These are phyloP conservation scores for Aethes cnicana DNA, from an alignment of 2,888 invertebrate species.

Conservation along the genomic window DNA sequence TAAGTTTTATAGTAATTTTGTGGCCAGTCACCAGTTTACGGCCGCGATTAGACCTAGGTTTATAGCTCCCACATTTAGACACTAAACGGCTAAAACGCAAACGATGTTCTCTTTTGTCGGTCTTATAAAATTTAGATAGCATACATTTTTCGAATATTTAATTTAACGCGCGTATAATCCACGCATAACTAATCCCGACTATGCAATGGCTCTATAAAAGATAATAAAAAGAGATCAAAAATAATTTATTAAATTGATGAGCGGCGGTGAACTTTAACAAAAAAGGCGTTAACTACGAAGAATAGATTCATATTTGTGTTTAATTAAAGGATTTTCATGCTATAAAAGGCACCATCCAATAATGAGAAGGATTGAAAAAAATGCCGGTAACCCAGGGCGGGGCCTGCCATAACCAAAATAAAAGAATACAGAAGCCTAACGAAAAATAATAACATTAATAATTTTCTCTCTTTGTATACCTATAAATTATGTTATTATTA, in stretches of 20 bases:
- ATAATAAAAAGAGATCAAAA: slow-evolving; percentile 51
- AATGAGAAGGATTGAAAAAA: slow-evolving; percentile 40
- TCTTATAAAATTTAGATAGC: slow-evolving; percentile 16
- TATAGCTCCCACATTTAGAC: slow-evolving; percentile 34
- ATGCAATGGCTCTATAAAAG: not conserved
- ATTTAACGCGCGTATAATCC: slow-evolving; percentile 1
- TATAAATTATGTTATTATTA: not conserved
- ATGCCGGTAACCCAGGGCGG: slow-evolving; percentile 36
- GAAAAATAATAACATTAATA: slow-evolving; percentile 35
- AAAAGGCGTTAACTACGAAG: slow-evolving; percentile 70
- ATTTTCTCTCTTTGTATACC: not conserved
- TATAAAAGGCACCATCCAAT: slow-evolving; percentile 63
- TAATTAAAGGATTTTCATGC: slow-evolving; percentile 76
- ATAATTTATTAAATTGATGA: slow-evolving; percentile 73
- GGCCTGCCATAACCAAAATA: slow-evolving; percentile 34
- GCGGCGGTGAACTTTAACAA: slow-evolving; percentile 67
- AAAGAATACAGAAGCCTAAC: slow-evolving; percentile 52
- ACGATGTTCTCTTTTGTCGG: slow-evolving; percentile 40
- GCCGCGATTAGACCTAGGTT: slow-evolving; percentile 6
- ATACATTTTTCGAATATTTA: not conserved
- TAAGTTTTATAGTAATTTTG: slow-evolving; percentile 7
- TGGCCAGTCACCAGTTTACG: slow-evolving; percentile 37
- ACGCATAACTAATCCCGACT: slow-evolving; percentile 17
- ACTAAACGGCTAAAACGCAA: slow-evolving; percentile 34
- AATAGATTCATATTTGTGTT: slow-evolving; percentile 70